Conservation (phyloP, 2,888 invertebrate species). For the Laspeyria flexula region DNA sequence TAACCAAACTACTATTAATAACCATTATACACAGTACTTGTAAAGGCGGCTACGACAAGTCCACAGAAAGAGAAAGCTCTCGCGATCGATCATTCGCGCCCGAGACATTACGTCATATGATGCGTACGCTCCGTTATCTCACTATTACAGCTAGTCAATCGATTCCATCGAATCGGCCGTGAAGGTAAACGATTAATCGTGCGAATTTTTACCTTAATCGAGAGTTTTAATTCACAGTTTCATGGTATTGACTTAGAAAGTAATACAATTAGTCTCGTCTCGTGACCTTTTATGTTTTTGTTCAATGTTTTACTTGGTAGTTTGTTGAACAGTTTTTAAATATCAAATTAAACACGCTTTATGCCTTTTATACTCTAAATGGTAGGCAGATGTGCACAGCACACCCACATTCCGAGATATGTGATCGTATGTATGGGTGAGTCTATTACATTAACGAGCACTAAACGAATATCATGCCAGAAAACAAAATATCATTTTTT, state of each 20-base stretch:
- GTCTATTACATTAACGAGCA: too few species aligned
- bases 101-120: slow-evolving; percentile 45
- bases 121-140: slow-evolving; percentile 50
- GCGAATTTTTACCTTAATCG: slow-evolving; percentile 11
- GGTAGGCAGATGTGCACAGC: too few species aligned
- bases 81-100: slow-evolving; percentile 51
- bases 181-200: slow-evolving; percentile 17
- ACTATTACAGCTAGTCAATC: slow-evolving; percentile 25
- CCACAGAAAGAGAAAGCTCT: slow-evolving; percentile 64
- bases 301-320: background rate
- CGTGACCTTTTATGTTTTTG: background rate
- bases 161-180: slow-evolving; percentile 17
- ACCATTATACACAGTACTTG: background rate
- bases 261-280: background rate
- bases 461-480: too few species aligned
- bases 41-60: slow-evolving; percentile 6
- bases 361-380: too few species aligned
- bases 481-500: too few species aligned
- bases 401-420: too few species aligned
- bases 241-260: slow-evolving; percentile 14
- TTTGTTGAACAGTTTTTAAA: too few species aligned
- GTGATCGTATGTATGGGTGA: too few species aligned
- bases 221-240: slow-evolving; percentile 6
- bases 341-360: too few species aligned
- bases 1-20: background rate